Conservation (phyloP, 2,113 vertebrate species). For the Oryzias melastigma region DNA sequence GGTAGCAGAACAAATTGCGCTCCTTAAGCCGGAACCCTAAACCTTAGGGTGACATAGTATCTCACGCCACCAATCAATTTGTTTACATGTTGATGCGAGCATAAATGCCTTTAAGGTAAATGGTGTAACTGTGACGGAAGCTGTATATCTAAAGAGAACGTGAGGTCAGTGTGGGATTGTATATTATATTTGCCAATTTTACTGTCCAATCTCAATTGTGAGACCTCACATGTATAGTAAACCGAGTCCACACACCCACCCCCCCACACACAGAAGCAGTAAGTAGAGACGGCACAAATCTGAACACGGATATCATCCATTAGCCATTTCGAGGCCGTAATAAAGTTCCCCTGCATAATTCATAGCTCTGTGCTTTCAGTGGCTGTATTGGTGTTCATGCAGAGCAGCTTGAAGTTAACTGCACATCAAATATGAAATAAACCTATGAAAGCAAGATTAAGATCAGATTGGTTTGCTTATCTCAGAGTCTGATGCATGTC, state of each 20-base stretch:
- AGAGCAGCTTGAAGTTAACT: slow-evolving; percentile 47
- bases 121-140: no score
- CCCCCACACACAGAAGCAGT: background rate
- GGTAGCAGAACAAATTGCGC: no score
- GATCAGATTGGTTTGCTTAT: slow-evolving; percentile 25
- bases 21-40: no score
- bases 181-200: no score
- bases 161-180: no score
- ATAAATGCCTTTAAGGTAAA: no score
- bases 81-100: no score
- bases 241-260: background rate
- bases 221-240: background rate
- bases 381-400: slow-evolving; percentile 44
- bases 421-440: slow-evolving; percentile 44
- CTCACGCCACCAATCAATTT: no score
- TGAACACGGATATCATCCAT: slow-evolving; percentile 52
- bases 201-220: no score
- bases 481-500: slow-evolving; percentile 2
- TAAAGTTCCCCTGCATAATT: slow-evolving; percentile 61
- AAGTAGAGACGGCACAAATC: slow-evolving; percentile 16
- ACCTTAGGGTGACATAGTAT: no score
- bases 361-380: slow-evolving; percentile 42
- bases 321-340: slow-evolving; percentile 62
- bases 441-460: slow-evolving; percentile 31
- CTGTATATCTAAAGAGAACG: no score